Percentiles rank a stretch among this genome's conserved stretches.
phyloP scores from a whole-genome alignment of 2,797 vertebrate species.

The Cynopterus sphinx region DNA sequence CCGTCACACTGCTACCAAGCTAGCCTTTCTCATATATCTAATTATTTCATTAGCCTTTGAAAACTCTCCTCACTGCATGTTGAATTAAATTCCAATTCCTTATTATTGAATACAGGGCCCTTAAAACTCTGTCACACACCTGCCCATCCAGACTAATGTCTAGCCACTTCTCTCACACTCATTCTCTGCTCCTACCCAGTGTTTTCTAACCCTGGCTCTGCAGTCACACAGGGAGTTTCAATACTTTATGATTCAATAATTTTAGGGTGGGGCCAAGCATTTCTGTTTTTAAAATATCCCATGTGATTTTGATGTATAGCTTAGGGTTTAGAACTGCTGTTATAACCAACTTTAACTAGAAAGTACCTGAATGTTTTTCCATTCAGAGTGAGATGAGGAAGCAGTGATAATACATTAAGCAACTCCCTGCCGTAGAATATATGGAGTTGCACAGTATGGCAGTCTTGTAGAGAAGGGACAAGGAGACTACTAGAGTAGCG shows the following conservation, averaged over 20 bases:
- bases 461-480: not conserved
- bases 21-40: not conserved
- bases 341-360: not conserved
- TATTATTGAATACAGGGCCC: not conserved
- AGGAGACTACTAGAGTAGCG: not conserved
- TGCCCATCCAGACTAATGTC: not conserved
- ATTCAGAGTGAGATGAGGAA: not conserved
- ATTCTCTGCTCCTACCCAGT: not conserved
- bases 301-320: not conserved
- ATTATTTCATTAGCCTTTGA: not conserved
- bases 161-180: not conserved
- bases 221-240: not conserved
- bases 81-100: not conserved
- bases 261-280: not conserved
- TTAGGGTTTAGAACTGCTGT: conserved; percentile 1
- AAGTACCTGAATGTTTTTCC: not conserved
- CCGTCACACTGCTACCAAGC: not conserved
- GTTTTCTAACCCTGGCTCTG: not conserved
- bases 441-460: not conserved
- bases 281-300: not conserved
- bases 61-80: not conserved
- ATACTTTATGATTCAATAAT: not conserved
- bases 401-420: not conserved
- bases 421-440: not conserved
- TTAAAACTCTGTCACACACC: not conserved